Evolutionary conservation across 2,888 invertebrate species (phyloP).

Genomic region (Caenorhabditis sinica): DNA sequence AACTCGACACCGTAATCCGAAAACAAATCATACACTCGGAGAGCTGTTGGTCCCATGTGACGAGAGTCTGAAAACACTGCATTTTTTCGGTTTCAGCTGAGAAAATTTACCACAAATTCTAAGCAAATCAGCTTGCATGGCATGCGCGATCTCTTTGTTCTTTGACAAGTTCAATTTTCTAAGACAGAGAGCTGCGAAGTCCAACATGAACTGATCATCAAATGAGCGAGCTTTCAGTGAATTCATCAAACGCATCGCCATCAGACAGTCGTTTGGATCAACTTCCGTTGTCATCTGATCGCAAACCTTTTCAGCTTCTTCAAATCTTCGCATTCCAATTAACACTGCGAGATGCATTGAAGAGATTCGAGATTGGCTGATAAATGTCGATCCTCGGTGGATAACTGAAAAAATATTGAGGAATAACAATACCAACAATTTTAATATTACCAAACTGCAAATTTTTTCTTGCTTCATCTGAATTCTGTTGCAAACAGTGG

Average conservation of each 20-base stretch:
- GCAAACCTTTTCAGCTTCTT: slow-evolving; percentile 68
- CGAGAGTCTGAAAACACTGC: slow-evolving; percentile 37
- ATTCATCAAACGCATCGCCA: slow-evolving; percentile 73
- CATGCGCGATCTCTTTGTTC: slow-evolving; percentile 53
- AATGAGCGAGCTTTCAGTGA: slow-evolving; percentile 64
- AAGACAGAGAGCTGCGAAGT: slow-evolving; percentile 69
- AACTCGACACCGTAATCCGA: slow-evolving; percentile 59
- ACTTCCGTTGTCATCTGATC: slow-evolving; percentile 36
- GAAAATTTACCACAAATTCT: slow-evolving; percentile 69
- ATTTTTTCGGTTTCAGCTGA: background rate
- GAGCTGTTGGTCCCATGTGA: slow-evolving; percentile 68
- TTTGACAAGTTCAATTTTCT: slow-evolving; percentile 53
- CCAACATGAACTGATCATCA: slow-evolving; percentile 70
- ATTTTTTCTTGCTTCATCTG: slow-evolving; percentile 61
- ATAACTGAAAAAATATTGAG: slow-evolving; percentile 64
- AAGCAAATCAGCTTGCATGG: slow-evolving; percentile 69
- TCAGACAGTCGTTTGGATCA: slow-evolving; percentile 66
- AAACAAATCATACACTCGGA: slow-evolving; percentile 71
- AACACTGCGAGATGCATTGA: slow-evolving; percentile 72
- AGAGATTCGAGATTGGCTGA: slow-evolving; percentile 69
- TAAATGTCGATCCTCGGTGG: slow-evolving; percentile 75
- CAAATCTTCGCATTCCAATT: slow-evolving; percentile 61
- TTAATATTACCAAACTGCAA: slow-evolving; percentile 68
- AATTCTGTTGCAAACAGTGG: slow-evolving; percentile 49
- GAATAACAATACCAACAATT: background rate